These are phyloP conservation scores for Goniozus legneri DNA, from an alignment of 1,140 invertebrate genomes.

Conservation along the genomic window DNA sequence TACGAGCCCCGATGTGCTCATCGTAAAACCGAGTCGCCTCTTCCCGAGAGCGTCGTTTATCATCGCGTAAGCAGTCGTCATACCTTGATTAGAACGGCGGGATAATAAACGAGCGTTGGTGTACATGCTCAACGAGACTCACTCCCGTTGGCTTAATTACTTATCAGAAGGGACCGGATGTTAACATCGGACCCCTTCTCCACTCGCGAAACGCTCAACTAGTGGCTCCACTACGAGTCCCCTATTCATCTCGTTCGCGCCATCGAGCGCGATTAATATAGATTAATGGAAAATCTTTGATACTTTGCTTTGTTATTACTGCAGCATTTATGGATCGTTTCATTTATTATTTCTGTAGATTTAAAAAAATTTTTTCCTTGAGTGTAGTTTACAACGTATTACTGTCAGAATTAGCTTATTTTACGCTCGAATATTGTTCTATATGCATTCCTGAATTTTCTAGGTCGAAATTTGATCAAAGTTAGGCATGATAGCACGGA, in stretches of 20 bases:
- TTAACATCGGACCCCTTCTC: conserved; percentile 13
- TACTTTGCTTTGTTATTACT: too few species aligned
- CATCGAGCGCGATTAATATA: conserved; percentile 15
- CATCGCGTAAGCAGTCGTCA: conserved; percentile 2
- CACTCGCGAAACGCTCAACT: conserved; percentile 5
- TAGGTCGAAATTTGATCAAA: too few species aligned
- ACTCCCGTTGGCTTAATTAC: conserved; percentile 23
- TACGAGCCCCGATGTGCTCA: conserved; percentile 7
- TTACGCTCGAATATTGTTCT: too few species aligned
- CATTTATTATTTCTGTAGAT: too few species aligned
- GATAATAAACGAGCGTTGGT: conserved; percentile 18
- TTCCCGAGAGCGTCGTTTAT: conserved; percentile 17
- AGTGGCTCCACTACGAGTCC: background rate
- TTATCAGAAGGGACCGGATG: conserved; percentile 19
- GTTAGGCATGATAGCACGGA: too few species aligned
- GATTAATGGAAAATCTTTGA: conserved; percentile 23
- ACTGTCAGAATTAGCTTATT: too few species aligned
- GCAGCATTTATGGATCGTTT: too few species aligned
- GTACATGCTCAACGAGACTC: background rate
- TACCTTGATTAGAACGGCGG: conserved; percentile 17
- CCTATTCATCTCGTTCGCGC: background rate
- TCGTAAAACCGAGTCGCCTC: conserved; percentile 10
- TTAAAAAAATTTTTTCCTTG: too few species aligned
- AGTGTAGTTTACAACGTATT: too few species aligned
- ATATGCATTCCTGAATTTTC: too few species aligned